Conservation (phyloP, 2,113 vertebrate species). For the Oxyura jamaicensis region DNA sequence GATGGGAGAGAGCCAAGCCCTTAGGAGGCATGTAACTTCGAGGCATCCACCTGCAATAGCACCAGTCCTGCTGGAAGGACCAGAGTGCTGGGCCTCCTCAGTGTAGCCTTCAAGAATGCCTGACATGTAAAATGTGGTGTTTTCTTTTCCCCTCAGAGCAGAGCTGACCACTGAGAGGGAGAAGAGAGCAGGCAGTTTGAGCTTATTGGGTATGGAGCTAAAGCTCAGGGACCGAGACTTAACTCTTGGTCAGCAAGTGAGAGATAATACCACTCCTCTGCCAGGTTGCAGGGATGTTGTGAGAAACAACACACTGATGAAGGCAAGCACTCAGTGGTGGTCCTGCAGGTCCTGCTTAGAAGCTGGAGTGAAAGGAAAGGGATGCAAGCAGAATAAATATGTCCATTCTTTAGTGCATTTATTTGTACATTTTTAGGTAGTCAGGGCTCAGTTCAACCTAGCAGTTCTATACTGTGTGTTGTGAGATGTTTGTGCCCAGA, state of each 20-base stretch:
- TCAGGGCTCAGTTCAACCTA: neutral
- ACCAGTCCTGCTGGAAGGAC: neutral
- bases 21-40: neutral
- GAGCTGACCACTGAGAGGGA: neutral
- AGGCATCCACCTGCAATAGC: neutral
- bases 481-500: neutral
- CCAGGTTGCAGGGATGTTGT: too few species aligned
- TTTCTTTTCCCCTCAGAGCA: accelerated
- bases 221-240: accelerated
- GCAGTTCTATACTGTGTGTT: neutral
- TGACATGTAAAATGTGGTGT: neutral
- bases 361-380: neutral
- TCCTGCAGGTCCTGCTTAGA: neutral
- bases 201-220: neutral
- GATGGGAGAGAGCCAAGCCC: neutral
- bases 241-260: neutral
- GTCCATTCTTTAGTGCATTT: neutral
- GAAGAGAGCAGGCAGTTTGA: accelerated
- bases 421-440: neutral
- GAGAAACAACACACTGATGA: accelerated
- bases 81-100: accelerated
- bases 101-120: accelerated
- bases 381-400: accelerated
- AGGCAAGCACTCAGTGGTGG: accelerated
- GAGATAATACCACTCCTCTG: accelerated